A percentile compares a stretch with the other conserved stretches of the same genome.
These are phyloP conservation scores for Anniella stebbinsi DNA, from an alignment of 2,797 vertebrate species.

Conservation along the genomic window DNA sequence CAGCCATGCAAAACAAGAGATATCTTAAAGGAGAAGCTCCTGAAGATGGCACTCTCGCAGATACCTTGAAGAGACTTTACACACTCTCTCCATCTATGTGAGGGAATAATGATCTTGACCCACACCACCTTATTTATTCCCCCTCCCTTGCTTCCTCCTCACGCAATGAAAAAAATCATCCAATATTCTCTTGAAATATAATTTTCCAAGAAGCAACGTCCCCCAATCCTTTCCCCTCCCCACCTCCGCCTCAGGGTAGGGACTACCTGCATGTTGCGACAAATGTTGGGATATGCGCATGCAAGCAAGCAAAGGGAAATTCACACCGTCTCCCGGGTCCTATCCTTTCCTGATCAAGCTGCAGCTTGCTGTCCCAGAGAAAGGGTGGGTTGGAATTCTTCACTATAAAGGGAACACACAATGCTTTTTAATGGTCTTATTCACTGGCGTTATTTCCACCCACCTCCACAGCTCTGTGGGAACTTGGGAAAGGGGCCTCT, in stretches of 20 bases:
- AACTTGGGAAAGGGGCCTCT: fast-evolving
- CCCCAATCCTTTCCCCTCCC: not conserved
- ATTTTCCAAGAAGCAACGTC: not conserved
- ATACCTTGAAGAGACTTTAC: not conserved
- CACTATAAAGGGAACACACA: not conserved
- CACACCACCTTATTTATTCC: no score
- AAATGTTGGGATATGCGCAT: not conserved
- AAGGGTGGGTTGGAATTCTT: not conserved
- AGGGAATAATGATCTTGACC: not conserved
- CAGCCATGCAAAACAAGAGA: not conserved
- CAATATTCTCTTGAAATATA: not conserved
- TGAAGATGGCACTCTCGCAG: not conserved
- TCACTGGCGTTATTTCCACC: not conserved
- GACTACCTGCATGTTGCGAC: not conserved
- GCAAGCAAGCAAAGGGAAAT: not conserved
- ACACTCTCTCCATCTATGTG: no score
- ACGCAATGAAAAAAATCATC: not conserved
- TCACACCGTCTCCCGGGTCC: not conserved
- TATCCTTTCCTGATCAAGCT: not conserved
- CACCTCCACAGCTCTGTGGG: not conserved
- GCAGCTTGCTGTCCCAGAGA: not conserved
- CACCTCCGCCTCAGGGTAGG: not conserved
- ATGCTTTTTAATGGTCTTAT: not conserved
- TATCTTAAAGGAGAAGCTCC: not conserved
- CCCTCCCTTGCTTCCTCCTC: not conserved